phyloP scores from a whole-genome alignment of 2,797 vertebrate species.

The Erpetoichthys calabaricus region DNA sequence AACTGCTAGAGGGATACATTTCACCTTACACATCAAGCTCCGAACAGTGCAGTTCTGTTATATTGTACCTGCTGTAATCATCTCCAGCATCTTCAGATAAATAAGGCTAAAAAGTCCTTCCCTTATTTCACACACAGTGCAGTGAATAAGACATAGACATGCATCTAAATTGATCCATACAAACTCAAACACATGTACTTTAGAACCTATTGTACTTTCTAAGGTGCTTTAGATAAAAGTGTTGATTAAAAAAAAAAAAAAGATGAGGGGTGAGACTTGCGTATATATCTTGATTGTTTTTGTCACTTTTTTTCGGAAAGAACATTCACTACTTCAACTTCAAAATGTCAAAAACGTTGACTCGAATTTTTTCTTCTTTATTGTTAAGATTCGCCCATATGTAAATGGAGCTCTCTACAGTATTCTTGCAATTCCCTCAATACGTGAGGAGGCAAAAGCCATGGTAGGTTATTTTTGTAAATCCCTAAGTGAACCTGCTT shows the following conservation, averaged over 20 bases:
- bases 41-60: too few relatives aligned
- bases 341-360: background rate
- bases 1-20: too few relatives aligned
- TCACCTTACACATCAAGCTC: too few relatives aligned
- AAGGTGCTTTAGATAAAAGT: background rate
- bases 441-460: conserved; percentile 80
- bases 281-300: background rate
- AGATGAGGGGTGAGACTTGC: background rate
- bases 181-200: too few relatives aligned
- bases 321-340: background rate
- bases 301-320: too few relatives aligned
- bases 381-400: conserved; percentile 68
- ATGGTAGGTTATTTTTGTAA: conserved; percentile 60
- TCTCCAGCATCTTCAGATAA: too few relatives aligned
- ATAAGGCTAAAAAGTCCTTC: too few relatives aligned
- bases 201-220: too few relatives aligned
- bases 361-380: conserved; percentile 6
- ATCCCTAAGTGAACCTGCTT: background rate
- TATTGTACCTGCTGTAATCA: too few relatives aligned
- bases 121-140: too few relatives aligned
- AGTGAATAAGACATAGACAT: too few relatives aligned
- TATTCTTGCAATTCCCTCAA: conserved; percentile 69
- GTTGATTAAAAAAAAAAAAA: background rate
- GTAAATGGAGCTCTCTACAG: conserved; percentile 90
- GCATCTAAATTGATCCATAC: too few relatives aligned